Base-by-base conservation (phyloP, 1,140 invertebrate genomes). In the Calephelis nemesis region DNA sequence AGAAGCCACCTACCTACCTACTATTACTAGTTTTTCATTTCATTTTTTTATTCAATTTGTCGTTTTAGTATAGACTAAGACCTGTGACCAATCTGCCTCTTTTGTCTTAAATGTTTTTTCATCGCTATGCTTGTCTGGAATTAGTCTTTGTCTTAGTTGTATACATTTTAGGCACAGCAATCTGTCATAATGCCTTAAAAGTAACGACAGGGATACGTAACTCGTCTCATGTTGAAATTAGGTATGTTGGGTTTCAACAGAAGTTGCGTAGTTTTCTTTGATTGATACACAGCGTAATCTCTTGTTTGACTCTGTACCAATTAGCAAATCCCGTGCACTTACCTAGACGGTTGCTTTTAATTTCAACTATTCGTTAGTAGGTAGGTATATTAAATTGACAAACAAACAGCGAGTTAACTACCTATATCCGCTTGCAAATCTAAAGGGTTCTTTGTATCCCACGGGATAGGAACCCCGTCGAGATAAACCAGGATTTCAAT, bases 251-350 rank as follows among this genome's bases (percentile, higher is more conserved):
- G 76, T 86, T 90, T 84, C 84, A 85, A 86, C 81, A 90, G 78
- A 68, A 77, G 74, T 88, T 88, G 86, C 84, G 85, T 77, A 82
- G 80, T 74, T 82, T 82, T 83, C 80, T 87, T 87, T 83, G 82
- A 88, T 90, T 87, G 85, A 88, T 90, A 88, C 75, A 82, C 79
- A 83, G 79, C 79, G 82, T 90, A 88, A 88, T 90, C 83, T 87
- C 84, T 84, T 81, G 76, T 84, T 80, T 76, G 68, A 71, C 67
- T 75, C 42, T 9, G 42, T 45, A 45, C 42, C 42, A 45, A 45
- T 45, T 45, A 45, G 6, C 42, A 45, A 45, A 45, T 45, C 42
- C 42, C 8, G 6, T 45, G 0, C 7, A 7, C 6, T 58, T 9
- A 13, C 10, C 10, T 30, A 11, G 10, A 30, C 5, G 19, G 10